Evolutionary conservation across 2,888 invertebrate genomes (phyloP).

Genomic region (Mythimna vitellina): DNA sequence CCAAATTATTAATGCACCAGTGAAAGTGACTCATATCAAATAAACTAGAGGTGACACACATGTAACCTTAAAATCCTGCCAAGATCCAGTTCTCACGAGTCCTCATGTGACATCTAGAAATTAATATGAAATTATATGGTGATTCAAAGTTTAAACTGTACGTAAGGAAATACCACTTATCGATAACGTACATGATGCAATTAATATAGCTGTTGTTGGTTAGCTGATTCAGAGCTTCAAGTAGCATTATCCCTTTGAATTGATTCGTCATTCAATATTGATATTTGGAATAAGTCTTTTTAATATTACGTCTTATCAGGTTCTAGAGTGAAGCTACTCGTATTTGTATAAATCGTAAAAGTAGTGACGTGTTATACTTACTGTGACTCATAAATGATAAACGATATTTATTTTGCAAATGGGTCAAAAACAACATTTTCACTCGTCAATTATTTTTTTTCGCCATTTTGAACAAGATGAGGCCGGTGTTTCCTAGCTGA

Average conservation of each 20-base stretch:
- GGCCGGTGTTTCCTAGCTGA: too few relatives aligned
- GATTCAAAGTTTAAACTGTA: constrained; percentile 9
- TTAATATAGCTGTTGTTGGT: constrained; percentile 19
- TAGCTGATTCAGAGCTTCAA: constrained; percentile 24
- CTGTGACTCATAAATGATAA: too few relatives aligned
- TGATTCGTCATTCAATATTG: constrained; percentile 31
- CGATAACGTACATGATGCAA: constrained; percentile 18
- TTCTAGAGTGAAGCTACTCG: not conserved
- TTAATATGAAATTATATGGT: constrained; percentile 11
- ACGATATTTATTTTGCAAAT: too few relatives aligned
- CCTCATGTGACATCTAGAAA: not conserved
- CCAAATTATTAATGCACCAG: not conserved
- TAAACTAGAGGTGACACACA: constrained; percentile 31
- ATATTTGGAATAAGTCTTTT: not conserved
- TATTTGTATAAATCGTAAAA: not conserved
- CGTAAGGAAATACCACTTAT: constrained; percentile 24
- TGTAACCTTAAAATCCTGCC: not conserved
- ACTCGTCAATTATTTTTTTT: too few relatives aligned
- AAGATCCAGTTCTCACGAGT: constrained; percentile 35
- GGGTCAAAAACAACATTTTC: too few relatives aligned
- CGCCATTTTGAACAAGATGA: too few relatives aligned
- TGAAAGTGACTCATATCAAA: constrained; percentile 38
- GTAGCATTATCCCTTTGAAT: constrained; percentile 12
- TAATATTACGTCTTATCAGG: not conserved
- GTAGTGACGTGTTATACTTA: not conserved